A percentile compares a stretch with the other conserved stretches of the same genome.
phyloP scores from a whole-genome alignment of 2,113 vertebrate species.

The Salvelinus alpinus region DNA sequence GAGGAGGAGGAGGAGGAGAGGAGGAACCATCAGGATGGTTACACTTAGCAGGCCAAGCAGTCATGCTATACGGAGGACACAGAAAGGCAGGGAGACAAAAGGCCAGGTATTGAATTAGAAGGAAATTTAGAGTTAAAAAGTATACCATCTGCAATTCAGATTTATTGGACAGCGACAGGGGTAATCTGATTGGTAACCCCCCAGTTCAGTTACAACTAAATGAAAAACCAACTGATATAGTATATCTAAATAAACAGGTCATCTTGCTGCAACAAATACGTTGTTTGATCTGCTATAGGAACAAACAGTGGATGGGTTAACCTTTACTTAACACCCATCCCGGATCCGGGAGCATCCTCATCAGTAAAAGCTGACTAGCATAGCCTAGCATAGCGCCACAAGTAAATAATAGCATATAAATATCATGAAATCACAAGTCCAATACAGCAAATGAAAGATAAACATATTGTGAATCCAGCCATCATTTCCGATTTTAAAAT shows the following conservation, averaged over 20 bases:
- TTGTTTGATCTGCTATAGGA: not conserved
- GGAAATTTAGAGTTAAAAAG: slow-evolving; percentile 54
- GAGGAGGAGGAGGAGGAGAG: too few species aligned
- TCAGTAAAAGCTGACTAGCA: too few species aligned
- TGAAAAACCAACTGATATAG: slow-evolving; percentile 12
- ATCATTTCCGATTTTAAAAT: too few species aligned
- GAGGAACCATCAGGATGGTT: slow-evolving; percentile 54
- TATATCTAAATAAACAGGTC: not conserved
- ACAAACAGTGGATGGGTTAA: not conserved
- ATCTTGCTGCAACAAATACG: not conserved
- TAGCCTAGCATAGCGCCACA: too few species aligned
- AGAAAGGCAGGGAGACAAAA: slow-evolving; percentile 58
- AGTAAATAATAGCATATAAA: too few species aligned
- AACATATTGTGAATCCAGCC: too few species aligned
- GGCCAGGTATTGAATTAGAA: slow-evolving; percentile 57
- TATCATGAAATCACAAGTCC: too few species aligned
- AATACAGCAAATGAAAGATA: too few species aligned
- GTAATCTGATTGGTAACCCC: slow-evolving; percentile 19
- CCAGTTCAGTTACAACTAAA: slow-evolving; percentile 15
- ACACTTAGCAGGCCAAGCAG: slow-evolving; percentile 43
- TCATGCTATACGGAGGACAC: slow-evolving; percentile 49
- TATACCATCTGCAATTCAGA: slow-evolving; percentile 41
- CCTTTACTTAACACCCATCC: too few species aligned
- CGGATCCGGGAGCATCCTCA: too few species aligned
- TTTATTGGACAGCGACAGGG: slow-evolving; percentile 44